Evolutionary conservation across 2,113 vertebrate species (phyloP).

Genomic region (Epinephelus lanceolatus): DNA sequence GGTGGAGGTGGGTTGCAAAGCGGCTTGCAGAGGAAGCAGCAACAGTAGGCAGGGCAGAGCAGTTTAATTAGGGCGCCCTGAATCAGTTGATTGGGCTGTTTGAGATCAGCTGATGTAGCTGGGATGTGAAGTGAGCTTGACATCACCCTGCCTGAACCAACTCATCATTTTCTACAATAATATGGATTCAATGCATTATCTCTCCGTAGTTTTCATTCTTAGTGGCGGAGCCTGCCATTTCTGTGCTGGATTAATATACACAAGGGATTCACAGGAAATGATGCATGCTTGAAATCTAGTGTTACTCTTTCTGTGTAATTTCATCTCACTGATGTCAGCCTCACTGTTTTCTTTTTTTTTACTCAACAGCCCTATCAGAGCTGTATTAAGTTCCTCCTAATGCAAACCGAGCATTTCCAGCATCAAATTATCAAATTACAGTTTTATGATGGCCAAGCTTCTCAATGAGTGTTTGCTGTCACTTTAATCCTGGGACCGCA

Average conservation of each 20-base stretch:
- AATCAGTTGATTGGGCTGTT: no score
- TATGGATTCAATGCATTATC: background rate
- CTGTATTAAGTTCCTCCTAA: constrained; percentile 7
- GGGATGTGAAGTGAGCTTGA: no score
- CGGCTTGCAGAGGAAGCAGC: no score
- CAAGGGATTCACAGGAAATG: background rate
- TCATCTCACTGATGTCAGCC: background rate
- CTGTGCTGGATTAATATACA: background rate
- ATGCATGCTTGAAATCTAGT: background rate
- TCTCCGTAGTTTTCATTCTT: background rate
- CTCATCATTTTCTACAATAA: background rate
- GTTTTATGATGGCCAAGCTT: background rate
- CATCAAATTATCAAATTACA: background rate
- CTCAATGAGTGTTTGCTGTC: background rate
- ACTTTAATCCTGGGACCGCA: background rate
- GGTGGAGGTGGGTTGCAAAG: no score
- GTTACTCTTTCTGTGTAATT: background rate
- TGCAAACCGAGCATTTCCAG: background rate
- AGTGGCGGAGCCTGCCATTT: no score
- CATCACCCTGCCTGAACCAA: no score
- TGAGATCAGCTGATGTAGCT: no score
- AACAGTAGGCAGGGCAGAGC: no score
- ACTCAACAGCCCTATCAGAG: background rate
- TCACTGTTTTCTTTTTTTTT: background rate
- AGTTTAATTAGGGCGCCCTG: no score